phyloP scores from a whole-genome alignment of 2,797 vertebrate species.

The Siniperca obscura region DNA sequence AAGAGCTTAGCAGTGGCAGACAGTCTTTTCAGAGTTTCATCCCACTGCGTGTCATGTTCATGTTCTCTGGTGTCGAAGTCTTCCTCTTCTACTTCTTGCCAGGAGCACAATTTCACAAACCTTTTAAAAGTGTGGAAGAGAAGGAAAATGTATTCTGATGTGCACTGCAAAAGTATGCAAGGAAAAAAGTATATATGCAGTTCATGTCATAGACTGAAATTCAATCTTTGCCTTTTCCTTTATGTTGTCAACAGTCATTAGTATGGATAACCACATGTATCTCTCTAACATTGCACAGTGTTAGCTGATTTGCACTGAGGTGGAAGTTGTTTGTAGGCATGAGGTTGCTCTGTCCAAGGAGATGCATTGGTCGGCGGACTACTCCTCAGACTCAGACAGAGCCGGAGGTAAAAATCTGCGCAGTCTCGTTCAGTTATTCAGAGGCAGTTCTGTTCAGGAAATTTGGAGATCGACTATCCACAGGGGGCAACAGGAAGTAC shows the following conservation, averaged over 20 bases:
- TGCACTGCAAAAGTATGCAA: conserved; percentile 1
- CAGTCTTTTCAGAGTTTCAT: conserved; percentile 45
- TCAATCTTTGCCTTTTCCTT: conserved; percentile 5
- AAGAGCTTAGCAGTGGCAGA: conserved; percentile 33
- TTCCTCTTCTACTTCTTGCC: conserved; percentile 26
- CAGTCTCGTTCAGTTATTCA: conserved; percentile 37
- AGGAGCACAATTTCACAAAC: conserved; percentile 29
- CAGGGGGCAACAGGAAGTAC: conserved; percentile 28
- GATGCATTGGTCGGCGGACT: conserved; percentile 31
- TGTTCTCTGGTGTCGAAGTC: conserved; percentile 22
- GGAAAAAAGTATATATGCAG: conserved; percentile 16
- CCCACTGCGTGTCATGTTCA: conserved; percentile 15
- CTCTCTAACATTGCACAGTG: conserved; percentile 2
- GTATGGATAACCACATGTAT: conserved; percentile 34
- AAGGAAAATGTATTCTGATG: not conserved
- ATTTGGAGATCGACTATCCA: conserved; percentile 39
- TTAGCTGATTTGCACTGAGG: not conserved
- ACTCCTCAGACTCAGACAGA: conserved; percentile 31
- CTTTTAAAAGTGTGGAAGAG: conserved; percentile 31
- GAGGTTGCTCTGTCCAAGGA: conserved; percentile 24
- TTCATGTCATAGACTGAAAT: not conserved
- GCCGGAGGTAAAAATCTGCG: conserved; percentile 30
- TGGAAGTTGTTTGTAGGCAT: conserved; percentile 17
- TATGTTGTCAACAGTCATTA: conserved; percentile 32
- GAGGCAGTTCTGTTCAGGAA: conserved; percentile 41